Evolutionary conservation across 2,113 vertebrate genomes (phyloP).

Genomic region (Lophochroa leadbeateri): DNA sequence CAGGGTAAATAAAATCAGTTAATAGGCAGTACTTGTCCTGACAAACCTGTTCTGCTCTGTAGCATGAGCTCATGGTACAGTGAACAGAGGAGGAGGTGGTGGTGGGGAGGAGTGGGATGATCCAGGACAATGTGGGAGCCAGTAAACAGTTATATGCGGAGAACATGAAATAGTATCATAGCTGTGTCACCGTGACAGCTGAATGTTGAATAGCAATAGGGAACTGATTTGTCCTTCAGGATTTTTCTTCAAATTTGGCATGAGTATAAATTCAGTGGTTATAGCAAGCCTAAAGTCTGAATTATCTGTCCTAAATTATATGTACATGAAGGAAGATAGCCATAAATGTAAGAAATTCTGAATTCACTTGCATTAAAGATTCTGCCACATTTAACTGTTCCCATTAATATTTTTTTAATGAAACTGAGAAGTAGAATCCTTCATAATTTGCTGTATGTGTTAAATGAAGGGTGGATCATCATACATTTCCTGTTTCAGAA

Average conservation of each 20-base stretch:
- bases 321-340: background rate
- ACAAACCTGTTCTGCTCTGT: background rate
- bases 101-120: background rate
- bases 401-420: background rate
- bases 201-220: background rate
- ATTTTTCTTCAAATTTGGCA: background rate
- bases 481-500: background rate
- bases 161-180: background rate
- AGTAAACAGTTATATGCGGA: background rate
- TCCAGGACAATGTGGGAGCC: background rate
- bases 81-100: background rate
- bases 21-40: background rate
- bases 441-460: background rate
- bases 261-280: background rate
- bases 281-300: background rate
- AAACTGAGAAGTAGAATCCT: background rate
- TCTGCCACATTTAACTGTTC: background rate
- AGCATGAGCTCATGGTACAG: background rate
- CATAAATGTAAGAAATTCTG: background rate
- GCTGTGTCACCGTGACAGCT: background rate
- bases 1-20: conserved; percentile 4
- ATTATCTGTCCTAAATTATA: background rate
- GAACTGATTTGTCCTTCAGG: background rate
- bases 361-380: background rate
- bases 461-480: background rate